Base-by-base conservation (phyloP, 2,888 invertebrate genomes). In the Noctua janthina region DNA sequence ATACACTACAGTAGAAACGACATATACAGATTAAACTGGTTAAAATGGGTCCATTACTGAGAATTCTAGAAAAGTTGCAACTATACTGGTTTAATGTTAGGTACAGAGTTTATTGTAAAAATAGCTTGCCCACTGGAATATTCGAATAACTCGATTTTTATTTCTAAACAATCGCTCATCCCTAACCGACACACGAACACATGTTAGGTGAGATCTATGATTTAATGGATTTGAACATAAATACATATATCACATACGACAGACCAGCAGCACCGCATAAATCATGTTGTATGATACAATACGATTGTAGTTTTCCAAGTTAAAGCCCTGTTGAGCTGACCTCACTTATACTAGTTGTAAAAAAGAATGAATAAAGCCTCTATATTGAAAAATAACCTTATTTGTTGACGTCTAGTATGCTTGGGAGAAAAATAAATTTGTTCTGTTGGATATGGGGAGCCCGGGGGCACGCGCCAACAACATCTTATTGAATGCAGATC, bases 361-460 rank as follows among this genome's bases (percentile, higher is more conserved):
- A 81, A 73, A 91, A 93, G 92, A 92, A 94, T 91, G 92, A 93
- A 94, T 94, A 94, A 92, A 93, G 91, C 91, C 90, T 91, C 91
- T 93, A 92, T 93, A 94, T 95, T 95, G 95, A 95, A 96, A 95
- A 95, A 96, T 96, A 95, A 94, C 94, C 94, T 95, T 96, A 95
- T 96, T 96, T 96, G 95, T 96, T 96, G 96, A 96, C 95, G 94
- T 96, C 96, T 96, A 94, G 94, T 95, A 91, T 92, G 93, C 94
- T 95, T 92, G 93, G 93, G 94, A 94, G 95, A 90, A 94, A 95
- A 95, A 96, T 96, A 96, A 96, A 96, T 96, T 95, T 95, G 93
- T 91, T 94, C 93, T 91, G 90, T 91, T 93, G 93, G 93, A 94
- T 95, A 94, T 94, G 92, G 92, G 92, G 92, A 93, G 93, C 93